Conservation (phyloP, 2,888 invertebrate genomes). For the Rotaria macrura region DNA sequence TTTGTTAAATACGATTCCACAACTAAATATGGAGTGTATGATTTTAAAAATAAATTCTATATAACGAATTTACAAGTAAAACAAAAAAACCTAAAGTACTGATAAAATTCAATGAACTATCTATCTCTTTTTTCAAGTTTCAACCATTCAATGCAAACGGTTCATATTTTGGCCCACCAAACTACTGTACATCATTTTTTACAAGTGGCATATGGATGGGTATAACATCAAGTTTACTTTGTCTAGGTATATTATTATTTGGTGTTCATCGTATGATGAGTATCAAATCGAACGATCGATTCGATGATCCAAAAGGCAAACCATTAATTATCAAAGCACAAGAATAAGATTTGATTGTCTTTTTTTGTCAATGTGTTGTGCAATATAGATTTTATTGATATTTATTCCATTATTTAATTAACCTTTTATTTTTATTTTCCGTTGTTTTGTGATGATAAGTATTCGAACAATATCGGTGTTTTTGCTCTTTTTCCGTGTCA, state of each 20-base stretch:
- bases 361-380: not conserved
- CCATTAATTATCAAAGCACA: slow-evolving; percentile 58
- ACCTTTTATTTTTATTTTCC: not conserved
- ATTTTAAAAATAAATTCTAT: slow-evolving; percentile 21
- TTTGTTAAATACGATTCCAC: slow-evolving; percentile 21
- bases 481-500: too few species aligned
- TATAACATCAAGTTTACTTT: slow-evolving; percentile 67
- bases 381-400: not conserved
- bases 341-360: slow-evolving; percentile 38
- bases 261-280: slow-evolving; percentile 82
- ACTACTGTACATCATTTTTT: slow-evolving; percentile 83
- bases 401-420: not conserved
- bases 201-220: slow-evolving; percentile 81
- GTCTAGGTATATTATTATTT: slow-evolving; percentile 68
- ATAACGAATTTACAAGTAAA: slow-evolving; percentile 25
- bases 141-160: slow-evolving; percentile 23
- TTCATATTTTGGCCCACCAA: slow-evolving; percentile 60
- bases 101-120: too few species aligned
- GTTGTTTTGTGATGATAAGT: not conserved
- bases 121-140: not conserved
- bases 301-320: slow-evolving; percentile 95
- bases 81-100: not conserved
- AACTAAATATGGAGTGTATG: not conserved
- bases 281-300: slow-evolving; percentile 89
- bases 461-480: too few species aligned